These are phyloP conservation scores for Drosophila antonietae DNA, from an alignment of 2,888 invertebrate species.

Conservation along the genomic window DNA sequence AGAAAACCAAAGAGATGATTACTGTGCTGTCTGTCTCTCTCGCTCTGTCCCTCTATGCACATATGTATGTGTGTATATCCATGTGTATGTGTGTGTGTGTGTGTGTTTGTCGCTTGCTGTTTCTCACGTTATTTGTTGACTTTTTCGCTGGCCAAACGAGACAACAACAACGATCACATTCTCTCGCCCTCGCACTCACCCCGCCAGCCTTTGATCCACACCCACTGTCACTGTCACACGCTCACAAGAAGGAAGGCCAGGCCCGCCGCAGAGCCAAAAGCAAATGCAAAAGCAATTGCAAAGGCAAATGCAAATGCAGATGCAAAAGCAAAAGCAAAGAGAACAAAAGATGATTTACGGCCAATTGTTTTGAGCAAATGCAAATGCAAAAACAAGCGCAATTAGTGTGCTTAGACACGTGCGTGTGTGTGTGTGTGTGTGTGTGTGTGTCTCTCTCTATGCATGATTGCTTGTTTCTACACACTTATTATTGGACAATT, in stretches of 20 bases:
- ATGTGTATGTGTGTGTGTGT: background rate
- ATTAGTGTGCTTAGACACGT: constrained; percentile 26
- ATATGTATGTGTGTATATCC: background rate
- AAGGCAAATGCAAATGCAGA: background rate
- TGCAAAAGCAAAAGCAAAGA: background rate
- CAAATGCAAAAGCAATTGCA: constrained; percentile 5
- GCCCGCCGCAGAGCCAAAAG: background rate
- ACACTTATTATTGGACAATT: constrained; percentile 34
- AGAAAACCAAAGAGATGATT: constrained; percentile 15
- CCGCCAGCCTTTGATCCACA: background rate
- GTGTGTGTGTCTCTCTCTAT: constrained; percentile 2
- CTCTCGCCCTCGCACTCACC: background rate
- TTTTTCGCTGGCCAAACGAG: constrained; percentile 29
- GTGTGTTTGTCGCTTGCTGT: constrained; percentile 10
- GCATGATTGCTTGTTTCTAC: background rate
- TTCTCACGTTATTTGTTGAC: constrained; percentile 45
- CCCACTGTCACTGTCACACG: constrained; percentile 16
- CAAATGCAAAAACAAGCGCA: constrained; percentile 41
- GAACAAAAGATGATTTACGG: constrained; percentile 1
- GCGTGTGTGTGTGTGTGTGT: background rate
- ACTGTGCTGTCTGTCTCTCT: background rate
- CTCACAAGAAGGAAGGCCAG: background rate
- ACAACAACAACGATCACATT: background rate
- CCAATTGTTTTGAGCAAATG: constrained; percentile 1
- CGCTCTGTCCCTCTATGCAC: background rate